These are phyloP conservation scores for Pterois miles DNA, from an alignment of 2,797 vertebrate genomes.

Conservation along the genomic window DNA sequence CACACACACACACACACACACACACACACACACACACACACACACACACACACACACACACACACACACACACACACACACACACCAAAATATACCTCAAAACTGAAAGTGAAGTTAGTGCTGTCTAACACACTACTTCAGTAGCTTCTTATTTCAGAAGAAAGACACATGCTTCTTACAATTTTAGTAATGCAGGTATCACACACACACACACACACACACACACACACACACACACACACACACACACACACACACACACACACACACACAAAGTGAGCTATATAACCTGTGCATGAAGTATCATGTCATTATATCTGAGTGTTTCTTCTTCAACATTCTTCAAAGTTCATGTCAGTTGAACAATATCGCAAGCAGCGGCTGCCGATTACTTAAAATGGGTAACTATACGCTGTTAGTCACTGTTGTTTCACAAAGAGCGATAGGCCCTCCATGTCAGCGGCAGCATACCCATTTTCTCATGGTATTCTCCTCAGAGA, in stretches of 20 bases:
- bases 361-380: neutral
- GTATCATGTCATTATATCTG: neutral
- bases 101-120: neutral
- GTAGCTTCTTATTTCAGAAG: neutral
- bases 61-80: neutral
- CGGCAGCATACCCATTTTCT: slow-evolving; percentile 12
- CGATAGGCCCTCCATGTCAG: neutral
- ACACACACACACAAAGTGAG: neutral
- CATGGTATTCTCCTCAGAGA: slow-evolving; percentile 15
- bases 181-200: neutral
- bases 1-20: neutral
- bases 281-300: neutral
- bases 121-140: neutral
- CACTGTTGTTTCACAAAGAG: slow-evolving; percentile 10
- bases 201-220: neutral
- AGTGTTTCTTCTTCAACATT: slow-evolving; percentile 1
- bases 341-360: neutral
- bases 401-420: neutral
- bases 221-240: neutral
- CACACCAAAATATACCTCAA: neutral
- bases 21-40: neutral
- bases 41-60: neutral
- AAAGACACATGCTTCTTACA: neutral
- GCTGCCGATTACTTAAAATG: slow-evolving; percentile 3
- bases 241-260: neutral